Evolutionary conservation across 2,888 invertebrate species (phyloP).

Genomic region (Hybos culiciformis): DNA sequence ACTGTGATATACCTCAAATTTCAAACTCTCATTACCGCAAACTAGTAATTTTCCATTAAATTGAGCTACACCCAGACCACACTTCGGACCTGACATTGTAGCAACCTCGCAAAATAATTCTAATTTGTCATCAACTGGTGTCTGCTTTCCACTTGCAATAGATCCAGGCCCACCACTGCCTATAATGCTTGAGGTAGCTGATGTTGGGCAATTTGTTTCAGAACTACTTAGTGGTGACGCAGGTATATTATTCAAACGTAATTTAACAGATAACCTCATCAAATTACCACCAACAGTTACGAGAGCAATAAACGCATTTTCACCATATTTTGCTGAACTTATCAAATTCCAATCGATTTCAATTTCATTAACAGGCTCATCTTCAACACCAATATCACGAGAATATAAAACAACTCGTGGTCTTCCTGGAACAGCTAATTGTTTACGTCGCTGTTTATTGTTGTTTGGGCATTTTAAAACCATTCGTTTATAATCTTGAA

Average conservation of each 20-base stretch:
- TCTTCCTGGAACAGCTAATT: conserved; percentile 43
- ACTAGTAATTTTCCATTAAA: conserved; percentile 57
- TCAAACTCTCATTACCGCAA: conserved; percentile 41
- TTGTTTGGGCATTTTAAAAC: conserved; percentile 23
- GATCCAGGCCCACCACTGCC: conserved; percentile 1
- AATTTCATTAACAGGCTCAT: conserved; percentile 11
- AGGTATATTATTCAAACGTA: conserved; percentile 38
- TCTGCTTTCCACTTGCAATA: not conserved
- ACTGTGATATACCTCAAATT: conserved; percentile 23
- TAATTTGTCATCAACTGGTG: conserved; percentile 28
- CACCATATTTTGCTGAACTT: conserved; percentile 43
- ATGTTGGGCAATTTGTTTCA: conserved; percentile 29
- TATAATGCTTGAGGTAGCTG: conserved; percentile 16
- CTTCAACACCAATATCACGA: conserved; percentile 39
- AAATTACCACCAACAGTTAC: conserved; percentile 48
- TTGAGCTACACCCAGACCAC: conserved; percentile 62
- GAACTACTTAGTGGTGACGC: conserved; percentile 28
- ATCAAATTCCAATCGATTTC: conserved; percentile 50
- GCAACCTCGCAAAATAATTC: conserved; percentile 44
- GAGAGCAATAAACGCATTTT: conserved; percentile 48
- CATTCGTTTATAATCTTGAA: conserved; percentile 59
- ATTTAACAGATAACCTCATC: conserved; percentile 45
- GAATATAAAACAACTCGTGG: conserved; percentile 48
- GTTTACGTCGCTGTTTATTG: conserved; percentile 28
- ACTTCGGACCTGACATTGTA: conserved; percentile 52